These are phyloP conservation scores for Zaprionus inermis DNA, from an alignment of 1,140 invertebrate genomes.

Conservation along the genomic window DNA sequence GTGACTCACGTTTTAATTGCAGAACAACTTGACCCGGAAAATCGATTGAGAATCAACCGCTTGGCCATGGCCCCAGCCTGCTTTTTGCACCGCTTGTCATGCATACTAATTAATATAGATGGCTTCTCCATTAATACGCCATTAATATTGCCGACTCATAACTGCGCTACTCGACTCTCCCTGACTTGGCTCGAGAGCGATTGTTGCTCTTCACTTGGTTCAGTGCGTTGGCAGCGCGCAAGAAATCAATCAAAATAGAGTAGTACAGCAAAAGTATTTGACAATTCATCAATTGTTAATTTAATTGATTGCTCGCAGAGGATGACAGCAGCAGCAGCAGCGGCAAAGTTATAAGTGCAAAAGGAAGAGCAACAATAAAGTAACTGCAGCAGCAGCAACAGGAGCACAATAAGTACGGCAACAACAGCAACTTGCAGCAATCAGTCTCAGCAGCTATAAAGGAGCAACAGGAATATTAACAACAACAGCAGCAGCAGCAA, in stretches of 20 bases:
- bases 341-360: neutral
- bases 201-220: conserved; percentile 15
- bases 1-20: conserved; percentile 6
- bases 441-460: neutral
- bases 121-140: conserved; percentile 36
- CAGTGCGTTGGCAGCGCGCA: neutral
- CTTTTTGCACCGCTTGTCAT: conserved; percentile 5
- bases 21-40: conserved; percentile 15
- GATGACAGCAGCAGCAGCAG: conserved; percentile 11
- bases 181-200: neutral
- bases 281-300: conserved; percentile 44
- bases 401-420: neutral
- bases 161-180: neutral
- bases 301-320: conserved; percentile 69
- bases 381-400: conserved; percentile 4
- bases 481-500: neutral
- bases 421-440: neutral
- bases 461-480: neutral
- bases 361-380: neutral
- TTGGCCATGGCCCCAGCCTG: neutral
- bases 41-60: conserved; percentile 15
- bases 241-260: conserved; percentile 72
- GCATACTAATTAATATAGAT: conserved; percentile 56
- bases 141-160: conserved; percentile 31
- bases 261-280: conserved; percentile 57